Evolutionary conservation across 2,888 invertebrate species (phyloP), one percentile per base, ranked within the genome.

Genomic region (Eupithecia pulchellata): DNA sequence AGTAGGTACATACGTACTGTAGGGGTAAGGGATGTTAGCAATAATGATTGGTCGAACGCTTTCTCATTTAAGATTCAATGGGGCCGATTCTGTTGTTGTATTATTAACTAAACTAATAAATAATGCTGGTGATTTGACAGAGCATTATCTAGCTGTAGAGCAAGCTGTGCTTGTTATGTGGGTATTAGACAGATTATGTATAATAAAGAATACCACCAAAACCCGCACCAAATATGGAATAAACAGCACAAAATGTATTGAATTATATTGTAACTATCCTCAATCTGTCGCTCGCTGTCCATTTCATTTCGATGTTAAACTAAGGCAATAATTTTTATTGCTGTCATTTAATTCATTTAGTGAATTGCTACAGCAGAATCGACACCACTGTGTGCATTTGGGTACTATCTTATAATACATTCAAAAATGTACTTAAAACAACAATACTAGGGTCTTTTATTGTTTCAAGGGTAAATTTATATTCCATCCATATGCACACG

Each of bases 1-100:
- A 80, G 88, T 81, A 84, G 80, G 88, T 86, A 85, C 85, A 76
- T 73, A 79, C 79, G 84, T 89, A 87, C 84, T 86, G 80, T 90
- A 90, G 86, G 90, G 90, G 87, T 77, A 83, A 88, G 91, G 91
- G 86, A 89, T 91, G 91, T 92, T 92, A 93, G 92, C 91, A 91
- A 89, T 90, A 85, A 90, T 92, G 89, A 91, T 87, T 90, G 89
- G 92, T 91, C 92, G 85, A 89, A 84, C 89, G 89, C 90, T 90
- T 90, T 88, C 77, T 80, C 76, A 69, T 73, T 30, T 75, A 72
- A 66, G 66, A 52, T 52, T 52, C 52, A 52, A 20, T 47, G 52
- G 52, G 25, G 52, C 25, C 52, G 20, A 52, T 52, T 52, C 52
- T 52, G 52, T 13, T 52, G 25, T 52, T 13, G 25, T 25, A 13